A percentile compares a stretch with the other conserved stretches of the same genome.
Evolutionary conservation across 2,113 vertebrate species (phyloP).

Genomic region (Gorsachius goisagi): DNA sequence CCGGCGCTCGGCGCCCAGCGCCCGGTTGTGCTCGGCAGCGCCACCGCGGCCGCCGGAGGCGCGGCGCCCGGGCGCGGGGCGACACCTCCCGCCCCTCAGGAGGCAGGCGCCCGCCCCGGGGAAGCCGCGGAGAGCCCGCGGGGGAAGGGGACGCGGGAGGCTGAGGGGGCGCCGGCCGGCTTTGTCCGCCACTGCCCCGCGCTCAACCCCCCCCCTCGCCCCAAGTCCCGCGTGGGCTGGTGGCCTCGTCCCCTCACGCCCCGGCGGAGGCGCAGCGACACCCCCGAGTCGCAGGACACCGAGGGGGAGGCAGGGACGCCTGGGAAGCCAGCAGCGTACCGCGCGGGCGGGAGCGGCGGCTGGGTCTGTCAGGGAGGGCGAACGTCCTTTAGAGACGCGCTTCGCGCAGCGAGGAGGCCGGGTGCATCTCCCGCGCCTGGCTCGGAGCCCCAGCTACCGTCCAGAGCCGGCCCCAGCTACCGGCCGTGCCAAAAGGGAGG

Average conservation of each 20-base stretch:
- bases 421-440: rapidly evolving
- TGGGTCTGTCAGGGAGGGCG: not conserved
- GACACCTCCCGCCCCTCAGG: not conserved
- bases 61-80: not conserved
- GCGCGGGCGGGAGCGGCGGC: not conserved
- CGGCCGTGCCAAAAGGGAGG: no score
- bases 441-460: not conserved
- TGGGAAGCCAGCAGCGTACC: not conserved
- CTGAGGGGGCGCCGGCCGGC: not conserved
- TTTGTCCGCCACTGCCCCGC: not conserved
- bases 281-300: no score
- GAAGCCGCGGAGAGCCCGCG: not conserved
- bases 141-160: not conserved
- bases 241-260: not conserved
- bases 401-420: rapidly evolving
- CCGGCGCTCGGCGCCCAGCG: not conserved
- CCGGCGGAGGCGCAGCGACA: not conserved
- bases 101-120: not conserved
- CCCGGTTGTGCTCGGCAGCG: conserved; percentile 13
- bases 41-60: not conserved
- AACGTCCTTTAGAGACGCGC: rapidly evolving
- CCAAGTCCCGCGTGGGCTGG: not conserved
- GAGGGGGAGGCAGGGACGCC: no score
- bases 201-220: not conserved
- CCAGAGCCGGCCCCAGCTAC: not conserved